phyloP scores from a whole-genome alignment of 2,113 vertebrate species.

The Phocoena phocoena region DNA sequence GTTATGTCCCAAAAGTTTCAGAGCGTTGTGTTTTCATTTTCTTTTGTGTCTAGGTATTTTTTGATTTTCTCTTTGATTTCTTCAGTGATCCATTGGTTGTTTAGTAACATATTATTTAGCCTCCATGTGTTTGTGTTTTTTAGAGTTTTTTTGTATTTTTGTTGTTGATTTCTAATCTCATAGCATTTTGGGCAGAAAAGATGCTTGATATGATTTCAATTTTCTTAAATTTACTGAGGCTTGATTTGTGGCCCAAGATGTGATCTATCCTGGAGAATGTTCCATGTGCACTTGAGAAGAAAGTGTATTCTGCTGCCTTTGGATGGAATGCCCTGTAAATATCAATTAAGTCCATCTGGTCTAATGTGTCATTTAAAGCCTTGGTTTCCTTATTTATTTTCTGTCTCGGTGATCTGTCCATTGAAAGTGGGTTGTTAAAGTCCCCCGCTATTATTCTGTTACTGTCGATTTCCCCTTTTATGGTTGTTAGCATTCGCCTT shows the following conservation, averaged over 20 bases:
- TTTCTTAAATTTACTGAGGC: not conserved
- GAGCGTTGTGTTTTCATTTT: not conserved
- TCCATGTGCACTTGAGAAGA: not conserved
- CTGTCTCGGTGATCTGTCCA: not conserved
- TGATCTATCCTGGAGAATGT: not conserved
- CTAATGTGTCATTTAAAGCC: not conserved
- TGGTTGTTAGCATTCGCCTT: not conserved
- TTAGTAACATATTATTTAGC: not conserved
- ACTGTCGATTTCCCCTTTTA: not conserved
- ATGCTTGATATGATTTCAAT: not conserved
- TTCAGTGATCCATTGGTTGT: not conserved
- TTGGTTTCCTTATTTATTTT: not conserved
- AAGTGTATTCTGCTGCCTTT: not conserved
- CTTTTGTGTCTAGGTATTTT: not conserved
- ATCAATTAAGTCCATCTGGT: not conserved
- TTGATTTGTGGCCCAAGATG: not conserved
- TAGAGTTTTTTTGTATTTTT: not conserved
- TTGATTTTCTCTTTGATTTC: not conserved
- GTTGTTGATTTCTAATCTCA: not conserved
- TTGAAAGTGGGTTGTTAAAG: not conserved
- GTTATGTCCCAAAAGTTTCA: not conserved
- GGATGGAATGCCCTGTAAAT: not conserved
- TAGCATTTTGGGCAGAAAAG: not conserved
- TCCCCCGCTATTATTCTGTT: not conserved
- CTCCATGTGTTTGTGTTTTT: not conserved